Evolutionary conservation across 2,797 vertebrate species (phyloP).

Genomic region (Pitangus sulphuratus): DNA sequence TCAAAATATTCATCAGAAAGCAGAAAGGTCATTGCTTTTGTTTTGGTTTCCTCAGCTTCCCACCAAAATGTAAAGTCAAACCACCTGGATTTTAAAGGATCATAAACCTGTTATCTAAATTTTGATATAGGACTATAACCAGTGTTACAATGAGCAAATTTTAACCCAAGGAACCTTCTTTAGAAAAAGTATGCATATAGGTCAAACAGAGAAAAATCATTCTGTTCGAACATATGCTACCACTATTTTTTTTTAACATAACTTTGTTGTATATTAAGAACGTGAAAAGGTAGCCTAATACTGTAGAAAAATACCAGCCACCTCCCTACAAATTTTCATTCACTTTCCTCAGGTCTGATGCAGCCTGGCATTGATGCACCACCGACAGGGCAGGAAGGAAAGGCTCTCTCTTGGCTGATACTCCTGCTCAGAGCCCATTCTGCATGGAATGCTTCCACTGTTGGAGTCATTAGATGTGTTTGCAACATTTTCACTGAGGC

Average conservation of each 20-base stretch:
- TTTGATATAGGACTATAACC: not conserved
- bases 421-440: not conserved
- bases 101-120: not conserved
- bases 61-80: not conserved
- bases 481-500: not conserved
- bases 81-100: not conserved
- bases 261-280: not conserved
- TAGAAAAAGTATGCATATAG: not conserved
- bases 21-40: not conserved
- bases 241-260: not conserved
- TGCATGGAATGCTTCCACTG: not conserved
- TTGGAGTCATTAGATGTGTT: not conserved
- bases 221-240: not conserved
- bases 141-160: not conserved
- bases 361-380: too few relatives aligned
- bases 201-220: not conserved
- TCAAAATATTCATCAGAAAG: conserved; percentile 2
- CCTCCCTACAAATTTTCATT: not conserved
- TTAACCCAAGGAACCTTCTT: not conserved
- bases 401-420: not conserved
- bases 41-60: not conserved
- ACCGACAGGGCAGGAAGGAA: not conserved
- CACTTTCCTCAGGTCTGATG: not conserved
- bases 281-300: not conserved
- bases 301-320: not conserved